Conservation (phyloP, 2,797 vertebrate genomes). For the Morus bassanus region DNA sequence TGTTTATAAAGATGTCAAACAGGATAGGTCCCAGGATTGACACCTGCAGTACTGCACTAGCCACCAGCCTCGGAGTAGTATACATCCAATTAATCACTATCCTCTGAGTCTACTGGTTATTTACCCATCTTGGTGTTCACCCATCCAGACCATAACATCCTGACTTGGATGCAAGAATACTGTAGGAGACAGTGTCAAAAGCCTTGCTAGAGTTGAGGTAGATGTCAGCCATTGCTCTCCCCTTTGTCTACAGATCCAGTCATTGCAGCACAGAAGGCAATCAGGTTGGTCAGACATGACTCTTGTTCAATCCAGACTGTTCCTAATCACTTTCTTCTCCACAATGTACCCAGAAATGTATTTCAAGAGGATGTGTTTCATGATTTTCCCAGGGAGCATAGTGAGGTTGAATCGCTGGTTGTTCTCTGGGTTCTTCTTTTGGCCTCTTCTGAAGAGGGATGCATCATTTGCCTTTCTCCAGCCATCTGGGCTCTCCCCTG, state of each 20-base stretch:
- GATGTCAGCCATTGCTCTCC: background rate
- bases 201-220: background rate
- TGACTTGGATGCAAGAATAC: background rate
- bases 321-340: background rate
- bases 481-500: background rate
- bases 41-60: no score
- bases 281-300: background rate
- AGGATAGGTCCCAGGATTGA: background rate
- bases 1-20: background rate
- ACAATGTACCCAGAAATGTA: background rate
- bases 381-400: background rate
- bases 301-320: background rate
- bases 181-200: background rate
- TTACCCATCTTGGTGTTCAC: background rate
- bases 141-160: background rate
- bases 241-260: background rate
- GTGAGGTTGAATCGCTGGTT: background rate
- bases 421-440: background rate
- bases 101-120: background rate
- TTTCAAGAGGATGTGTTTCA: background rate
- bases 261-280: background rate
- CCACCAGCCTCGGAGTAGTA: no score
- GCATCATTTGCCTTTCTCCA: background rate
- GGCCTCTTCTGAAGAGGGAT: background rate
- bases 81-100: background rate